Percentiles rank a stretch among this genome's conserved stretches.
phyloP scores from a whole-genome alignment of 2,797 vertebrate species.

The Taenioides sp. region DNA sequence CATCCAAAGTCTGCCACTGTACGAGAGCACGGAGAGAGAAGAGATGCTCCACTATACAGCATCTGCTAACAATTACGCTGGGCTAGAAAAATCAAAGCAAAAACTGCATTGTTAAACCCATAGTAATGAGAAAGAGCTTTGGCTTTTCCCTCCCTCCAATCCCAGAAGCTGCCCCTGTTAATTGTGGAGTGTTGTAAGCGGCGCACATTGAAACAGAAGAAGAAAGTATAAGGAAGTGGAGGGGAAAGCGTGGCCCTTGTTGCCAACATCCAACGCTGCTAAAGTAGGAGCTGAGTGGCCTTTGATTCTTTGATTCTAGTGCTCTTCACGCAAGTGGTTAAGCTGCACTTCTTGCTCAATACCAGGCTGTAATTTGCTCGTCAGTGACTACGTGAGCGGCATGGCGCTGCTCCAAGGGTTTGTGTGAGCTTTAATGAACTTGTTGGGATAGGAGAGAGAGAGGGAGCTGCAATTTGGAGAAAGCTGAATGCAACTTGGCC shows the following conservation, averaged over 20 bases:
- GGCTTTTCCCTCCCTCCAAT: slow-evolving; percentile 57
- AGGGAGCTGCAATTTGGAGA: slow-evolving; percentile 37
- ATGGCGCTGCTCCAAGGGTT: slow-evolving; percentile 51
- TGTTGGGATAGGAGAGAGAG: slow-evolving; percentile 37
- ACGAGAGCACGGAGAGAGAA: slow-evolving; percentile 60
- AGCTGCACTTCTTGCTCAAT: slow-evolving; percentile 68
- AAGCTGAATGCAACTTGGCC: slow-evolving; percentile 30
- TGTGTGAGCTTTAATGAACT: slow-evolving; percentile 59
- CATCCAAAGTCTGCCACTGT: slow-evolving; percentile 73
- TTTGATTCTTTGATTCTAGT: slow-evolving; percentile 69
- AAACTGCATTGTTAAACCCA: slow-evolving; percentile 79
- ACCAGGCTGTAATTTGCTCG: slow-evolving; percentile 68
- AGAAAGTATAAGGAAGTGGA: slow-evolving; percentile 33
- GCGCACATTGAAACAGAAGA: slow-evolving; percentile 19
- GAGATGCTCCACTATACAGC: slow-evolving; percentile 74
- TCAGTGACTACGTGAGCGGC: slow-evolving; percentile 44
- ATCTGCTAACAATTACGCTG: slow-evolving; percentile 83
- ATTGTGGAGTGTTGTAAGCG: slow-evolving; percentile 56
- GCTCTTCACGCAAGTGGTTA: slow-evolving; percentile 70
- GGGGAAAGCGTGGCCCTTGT: slow-evolving; percentile 41
- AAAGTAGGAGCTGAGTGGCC: slow-evolving; percentile 40
- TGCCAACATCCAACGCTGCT: slow-evolving; percentile 26
- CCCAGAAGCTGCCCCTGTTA: slow-evolving; percentile 62
- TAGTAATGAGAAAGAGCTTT: slow-evolving; percentile 77
- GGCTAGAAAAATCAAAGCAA: slow-evolving; percentile 76